A percentile compares a stretch with the other conserved stretches of the same genome.
Conservation (phyloP, 1,140 invertebrate species). For the Halesus radiatus region DNA sequence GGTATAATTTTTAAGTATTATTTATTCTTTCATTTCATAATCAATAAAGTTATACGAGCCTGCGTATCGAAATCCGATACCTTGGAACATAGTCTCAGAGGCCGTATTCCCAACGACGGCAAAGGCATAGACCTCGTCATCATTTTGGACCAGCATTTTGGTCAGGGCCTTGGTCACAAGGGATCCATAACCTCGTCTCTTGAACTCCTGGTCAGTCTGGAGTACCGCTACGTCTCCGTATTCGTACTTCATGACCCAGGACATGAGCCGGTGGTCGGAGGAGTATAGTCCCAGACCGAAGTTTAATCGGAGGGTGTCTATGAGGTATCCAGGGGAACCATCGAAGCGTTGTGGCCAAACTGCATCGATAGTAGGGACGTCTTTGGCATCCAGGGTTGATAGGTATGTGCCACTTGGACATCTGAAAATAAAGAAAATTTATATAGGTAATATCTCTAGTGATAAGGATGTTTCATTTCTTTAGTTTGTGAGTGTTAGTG, state of each 20-base stretch:
- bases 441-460: background rate
- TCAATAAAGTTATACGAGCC: constrained; percentile 41
- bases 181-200: constrained; percentile 59
- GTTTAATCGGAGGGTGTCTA: constrained; percentile 57
- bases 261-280: constrained; percentile 58
- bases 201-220: constrained; percentile 59
- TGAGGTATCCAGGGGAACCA: constrained; percentile 57
- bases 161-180: constrained; percentile 57
- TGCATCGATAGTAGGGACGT: constrained; percentile 53
- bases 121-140: constrained; percentile 54
- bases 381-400: constrained; percentile 49
- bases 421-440: background rate
- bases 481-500: too few species aligned
- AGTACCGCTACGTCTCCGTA: constrained; percentile 59
- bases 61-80: constrained; percentile 56
- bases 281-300: constrained; percentile 60
- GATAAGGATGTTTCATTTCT: too few species aligned
- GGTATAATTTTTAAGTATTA: too few species aligned
- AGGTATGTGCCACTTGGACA: constrained; percentile 54
- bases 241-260: constrained; percentile 60
- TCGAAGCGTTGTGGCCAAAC: constrained; percentile 59
- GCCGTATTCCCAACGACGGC: constrained; percentile 56
- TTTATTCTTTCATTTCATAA: background rate
- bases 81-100: constrained; percentile 58
- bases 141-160: constrained; percentile 58